Evolutionary conservation across 2,888 invertebrate species (phyloP).

Genomic region (Lottia scabra): DNA sequence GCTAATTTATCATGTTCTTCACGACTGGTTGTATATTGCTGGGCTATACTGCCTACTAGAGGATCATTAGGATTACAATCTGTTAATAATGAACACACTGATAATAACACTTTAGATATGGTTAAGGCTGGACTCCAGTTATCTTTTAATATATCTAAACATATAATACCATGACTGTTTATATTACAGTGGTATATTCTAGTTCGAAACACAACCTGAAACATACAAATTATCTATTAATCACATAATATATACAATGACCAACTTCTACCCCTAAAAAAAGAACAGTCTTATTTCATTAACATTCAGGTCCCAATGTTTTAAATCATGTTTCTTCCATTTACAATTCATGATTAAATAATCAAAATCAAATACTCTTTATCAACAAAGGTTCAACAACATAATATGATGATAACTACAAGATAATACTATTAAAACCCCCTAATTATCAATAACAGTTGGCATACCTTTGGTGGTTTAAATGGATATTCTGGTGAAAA

Average conservation of each 20-base stretch:
- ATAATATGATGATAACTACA: no score
- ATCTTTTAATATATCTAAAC: conserved; percentile 96
- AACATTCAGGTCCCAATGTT: no score
- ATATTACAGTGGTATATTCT: conserved; percentile 99
- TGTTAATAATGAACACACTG: conserved; percentile 96
- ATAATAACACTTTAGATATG: conserved; percentile 95
- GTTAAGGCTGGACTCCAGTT: conserved; percentile 99
- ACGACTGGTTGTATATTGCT: conserved; percentile 96
- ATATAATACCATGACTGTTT: conserved; percentile 98
- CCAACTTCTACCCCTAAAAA: no score
- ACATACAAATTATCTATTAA: not conserved
- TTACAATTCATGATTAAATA: no score
- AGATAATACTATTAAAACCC: no score
- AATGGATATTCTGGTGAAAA: conserved; percentile 98
- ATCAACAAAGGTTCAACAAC: no score
- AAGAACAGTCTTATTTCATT: no score
- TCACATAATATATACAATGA: no score
- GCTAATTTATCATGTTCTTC: conserved; percentile 98
- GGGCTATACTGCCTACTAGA: conserved; percentile 96
- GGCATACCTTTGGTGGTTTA: conserved; percentile 91
- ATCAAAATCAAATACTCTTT: no score
- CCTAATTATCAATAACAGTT: not conserved
- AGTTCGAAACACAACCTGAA: conserved; percentile 82
- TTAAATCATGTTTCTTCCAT: no score
- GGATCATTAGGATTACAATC: conserved; percentile 99